Evolutionary conservation across 2,113 vertebrate genomes (phyloP), one percentile per base, ranked within the genome.

Genomic region (Microtus richardsoni): DNA sequence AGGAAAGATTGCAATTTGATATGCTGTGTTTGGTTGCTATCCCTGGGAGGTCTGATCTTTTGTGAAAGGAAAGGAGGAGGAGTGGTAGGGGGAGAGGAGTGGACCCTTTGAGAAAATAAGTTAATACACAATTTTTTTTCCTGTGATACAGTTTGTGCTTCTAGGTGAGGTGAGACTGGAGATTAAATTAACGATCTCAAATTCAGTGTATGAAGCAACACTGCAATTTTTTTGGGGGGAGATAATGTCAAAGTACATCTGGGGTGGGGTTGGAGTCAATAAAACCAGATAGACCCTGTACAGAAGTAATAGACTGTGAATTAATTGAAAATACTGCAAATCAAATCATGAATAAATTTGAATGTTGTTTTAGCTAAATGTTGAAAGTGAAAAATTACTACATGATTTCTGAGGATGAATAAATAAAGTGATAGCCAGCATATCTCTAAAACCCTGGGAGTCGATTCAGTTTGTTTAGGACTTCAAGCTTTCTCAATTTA

Each of bases 391-490:
- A 77, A 90, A 90, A 85, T 54, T 64, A 73, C 58, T 73, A 88
- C 89, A 47, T n/a, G 93, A 93, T 97, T 95, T 36, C 58, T 91
- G 47, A 88, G 33, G 10, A 26, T 54, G 91, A 89, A 89, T 89
- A 83, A 88, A 82, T 60, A 90, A 39, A 88, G 80, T 75, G 64
- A 80, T 89, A 89, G 75, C 16, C 79, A 17, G 3, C 21, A n/a
- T 49, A 91, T 84, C 86, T 85, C 17, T 82, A 47, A 80, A 91
- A 91, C 66, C 28, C 66, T 54, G 75, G 39, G 60, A 84, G 41
- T 94, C 86, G 88, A 88, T 77, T 93, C 52, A 41, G 71, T 11
- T 88, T 80, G 62, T 36, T 19, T 5, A 36, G 21, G 41, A 95
- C 74, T 94, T 96, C 47, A 94, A 89, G 82, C 49, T 62, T 33